Percentiles rank a stretch among this genome's conserved stretches.
Evolutionary conservation across 2,888 invertebrate genomes (phyloP).

Genomic region (Linnaemya tessellans): DNA sequence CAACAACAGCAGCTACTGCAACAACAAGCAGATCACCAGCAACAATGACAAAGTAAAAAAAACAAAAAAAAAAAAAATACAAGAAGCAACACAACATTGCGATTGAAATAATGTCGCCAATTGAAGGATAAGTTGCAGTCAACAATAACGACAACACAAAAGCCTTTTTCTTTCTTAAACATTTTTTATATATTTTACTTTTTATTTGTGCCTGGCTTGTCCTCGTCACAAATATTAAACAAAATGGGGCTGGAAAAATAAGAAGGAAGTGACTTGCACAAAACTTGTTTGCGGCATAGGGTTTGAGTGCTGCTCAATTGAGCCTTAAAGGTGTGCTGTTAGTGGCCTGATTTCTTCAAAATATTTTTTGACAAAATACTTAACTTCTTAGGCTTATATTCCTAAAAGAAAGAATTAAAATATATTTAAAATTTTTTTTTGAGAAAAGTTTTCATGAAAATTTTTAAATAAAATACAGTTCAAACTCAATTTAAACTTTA

Average conservation of each 20-base stretch:
- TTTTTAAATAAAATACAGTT: too few species aligned
- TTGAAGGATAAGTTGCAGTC: constrained; percentile 79
- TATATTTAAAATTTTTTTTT: too few species aligned
- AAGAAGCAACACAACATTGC: constrained; percentile 41
- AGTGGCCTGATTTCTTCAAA: neutral
- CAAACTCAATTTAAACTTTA: too few species aligned
- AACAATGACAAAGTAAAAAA: constrained; percentile 52
- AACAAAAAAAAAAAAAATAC: neutral
- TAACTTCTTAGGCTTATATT: too few species aligned
- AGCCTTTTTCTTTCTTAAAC: constrained; percentile 40
- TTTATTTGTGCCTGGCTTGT: neutral
- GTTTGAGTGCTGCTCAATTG: neutral
- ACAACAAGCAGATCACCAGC: constrained; percentile 47
- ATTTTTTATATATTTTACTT: neutral
- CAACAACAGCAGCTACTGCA: constrained; percentile 40
- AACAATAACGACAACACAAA: constrained; percentile 71
- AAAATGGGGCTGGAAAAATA: constrained; percentile 48
- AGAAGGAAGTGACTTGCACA: constrained; percentile 6
- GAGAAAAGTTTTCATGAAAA: too few species aligned
- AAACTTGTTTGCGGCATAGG: constrained; percentile 11
- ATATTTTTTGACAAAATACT: too few species aligned
- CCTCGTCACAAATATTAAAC: constrained; percentile 64
- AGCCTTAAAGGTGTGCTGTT: neutral
- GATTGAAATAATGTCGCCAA: constrained; percentile 79
- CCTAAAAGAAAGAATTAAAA: too few species aligned